phyloP scores from a whole-genome alignment of 1,140 invertebrate genomes.

The Zophobas morio region DNA sequence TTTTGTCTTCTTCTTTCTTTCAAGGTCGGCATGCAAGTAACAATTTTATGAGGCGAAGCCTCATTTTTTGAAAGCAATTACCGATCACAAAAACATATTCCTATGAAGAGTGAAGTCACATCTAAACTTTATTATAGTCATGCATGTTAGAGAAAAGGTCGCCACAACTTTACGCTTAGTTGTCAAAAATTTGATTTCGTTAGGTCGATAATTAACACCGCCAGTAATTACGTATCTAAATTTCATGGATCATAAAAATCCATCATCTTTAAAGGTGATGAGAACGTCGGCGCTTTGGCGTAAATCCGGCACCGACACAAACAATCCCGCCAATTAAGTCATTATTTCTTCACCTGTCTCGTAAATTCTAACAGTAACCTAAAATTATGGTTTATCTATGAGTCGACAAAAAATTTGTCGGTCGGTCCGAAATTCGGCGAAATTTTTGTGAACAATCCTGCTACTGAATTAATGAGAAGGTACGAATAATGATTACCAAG shows the following conservation, averaged over 20 bases:
- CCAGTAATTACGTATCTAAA: constrained; percentile 22
- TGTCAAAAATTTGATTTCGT: not conserved
- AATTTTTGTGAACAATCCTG: constrained; percentile 15
- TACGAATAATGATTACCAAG: constrained; percentile 13
- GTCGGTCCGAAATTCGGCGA: constrained; percentile 11
- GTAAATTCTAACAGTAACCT: constrained; percentile 44
- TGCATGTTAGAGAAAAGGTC: too few relatives aligned
- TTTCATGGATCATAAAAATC: constrained; percentile 39
- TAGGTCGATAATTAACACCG: not conserved
- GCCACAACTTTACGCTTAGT: not conserved
- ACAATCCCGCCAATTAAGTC: constrained; percentile 45
- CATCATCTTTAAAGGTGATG: constrained; percentile 38
- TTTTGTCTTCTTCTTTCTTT: too few relatives aligned
- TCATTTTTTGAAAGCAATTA: too few relatives aligned
- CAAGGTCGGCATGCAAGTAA: too few relatives aligned
- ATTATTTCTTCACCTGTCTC: constrained; percentile 47
- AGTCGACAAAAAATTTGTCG: constrained; percentile 16
- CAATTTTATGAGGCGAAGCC: too few relatives aligned
- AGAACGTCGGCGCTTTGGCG: constrained; percentile 26
- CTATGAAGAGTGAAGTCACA: too few relatives aligned
- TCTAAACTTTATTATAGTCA: too few relatives aligned
- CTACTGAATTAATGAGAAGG: constrained; percentile 30
- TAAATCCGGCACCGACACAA: constrained; percentile 33
- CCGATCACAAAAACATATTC: too few relatives aligned
- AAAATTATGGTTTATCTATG: constrained; percentile 29